Conservation (phyloP, 2,113 vertebrate species). For the Eleginops maclovinus region DNA sequence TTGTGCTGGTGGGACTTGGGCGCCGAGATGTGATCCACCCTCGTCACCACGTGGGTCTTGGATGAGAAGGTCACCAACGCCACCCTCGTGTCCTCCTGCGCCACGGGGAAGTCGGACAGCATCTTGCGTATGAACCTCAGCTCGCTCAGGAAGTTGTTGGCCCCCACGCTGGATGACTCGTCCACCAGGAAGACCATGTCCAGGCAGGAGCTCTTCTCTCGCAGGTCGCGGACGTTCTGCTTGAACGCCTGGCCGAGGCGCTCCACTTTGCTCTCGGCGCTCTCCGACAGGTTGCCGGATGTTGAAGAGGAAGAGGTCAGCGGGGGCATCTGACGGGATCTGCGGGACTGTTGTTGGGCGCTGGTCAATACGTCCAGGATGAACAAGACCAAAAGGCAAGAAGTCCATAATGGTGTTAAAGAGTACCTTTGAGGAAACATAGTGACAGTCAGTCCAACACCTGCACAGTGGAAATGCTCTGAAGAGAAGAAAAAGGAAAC, state of each 20-base stretch:
- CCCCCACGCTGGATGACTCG: slow-evolving; percentile 96
- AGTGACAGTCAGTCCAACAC: slow-evolving; percentile 44
- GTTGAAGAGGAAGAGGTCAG: slow-evolving; percentile 26
- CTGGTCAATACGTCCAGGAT: slow-evolving; percentile 63
- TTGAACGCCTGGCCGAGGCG: slow-evolving; percentile 92
- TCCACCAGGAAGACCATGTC: slow-evolving; percentile 98
- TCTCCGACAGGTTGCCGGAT: slow-evolving; percentile 80
- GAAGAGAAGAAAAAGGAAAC: not conserved
- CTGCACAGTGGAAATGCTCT: slow-evolving; percentile 17
- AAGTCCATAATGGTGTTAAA: slow-evolving; percentile 63
- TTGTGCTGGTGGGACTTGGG: slow-evolving; percentile 93
- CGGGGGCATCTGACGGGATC: slow-evolving; percentile 66
- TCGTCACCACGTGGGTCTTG: slow-evolving; percentile 93
- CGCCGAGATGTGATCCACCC: slow-evolving; percentile 94
- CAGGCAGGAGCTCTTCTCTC: slow-evolving; percentile 88
- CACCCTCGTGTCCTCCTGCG: slow-evolving; percentile 92
- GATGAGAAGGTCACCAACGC: slow-evolving; percentile 97
- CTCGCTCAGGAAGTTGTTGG: slow-evolving; percentile 94
- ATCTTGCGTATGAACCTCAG: slow-evolving; percentile 95
- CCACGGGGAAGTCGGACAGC: slow-evolving; percentile 96
- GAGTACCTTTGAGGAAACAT: slow-evolving; percentile 73
- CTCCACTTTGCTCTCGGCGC: slow-evolving; percentile 89
- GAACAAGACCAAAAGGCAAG: slow-evolving; percentile 67
- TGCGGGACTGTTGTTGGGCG: slow-evolving; percentile 53
- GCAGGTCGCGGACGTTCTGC: slow-evolving; percentile 89